phyloP scores from a whole-genome alignment of 2,797 vertebrate species.

The Sitta carolinensis region DNA sequence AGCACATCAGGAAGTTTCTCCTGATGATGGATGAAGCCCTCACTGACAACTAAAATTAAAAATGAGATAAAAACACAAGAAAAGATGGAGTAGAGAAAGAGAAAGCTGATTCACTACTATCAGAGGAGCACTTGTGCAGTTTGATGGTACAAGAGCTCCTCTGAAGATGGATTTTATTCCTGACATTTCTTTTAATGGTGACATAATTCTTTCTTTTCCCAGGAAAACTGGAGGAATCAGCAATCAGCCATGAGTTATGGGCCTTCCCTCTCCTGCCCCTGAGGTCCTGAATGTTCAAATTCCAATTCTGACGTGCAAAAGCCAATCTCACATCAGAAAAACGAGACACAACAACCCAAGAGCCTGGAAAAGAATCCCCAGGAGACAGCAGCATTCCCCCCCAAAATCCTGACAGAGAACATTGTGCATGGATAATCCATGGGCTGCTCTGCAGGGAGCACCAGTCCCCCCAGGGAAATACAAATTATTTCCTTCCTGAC shows the following conservation, averaged over 20 bases:
- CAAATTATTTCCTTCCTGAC: neutral
- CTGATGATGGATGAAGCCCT: neutral
- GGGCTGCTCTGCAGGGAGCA: neutral
- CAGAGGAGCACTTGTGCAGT: neutral
- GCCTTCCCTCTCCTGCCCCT: neutral
- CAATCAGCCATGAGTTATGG: neutral
- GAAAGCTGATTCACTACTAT: neutral
- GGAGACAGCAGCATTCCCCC: neutral
- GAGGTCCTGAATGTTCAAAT: neutral
- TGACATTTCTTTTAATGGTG: neutral
- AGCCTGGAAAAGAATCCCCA: neutral
- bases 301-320: too few relatives aligned
- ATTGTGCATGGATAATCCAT: fast-evolving
- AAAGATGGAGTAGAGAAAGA: neutral
- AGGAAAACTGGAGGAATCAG: neutral
- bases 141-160: neutral
- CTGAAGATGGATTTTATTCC: neutral
- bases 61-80: neutral
- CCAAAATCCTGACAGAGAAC: neutral
- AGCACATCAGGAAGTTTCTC: neutral
- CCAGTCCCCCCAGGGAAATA: neutral
- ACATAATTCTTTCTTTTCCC: neutral
- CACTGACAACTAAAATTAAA: neutral
- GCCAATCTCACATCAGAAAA: neutral
- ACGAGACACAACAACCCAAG: neutral